Evolutionary conservation across 2,113 vertebrate genomes (phyloP).

Genomic region (Maccullochella peelii): DNA sequence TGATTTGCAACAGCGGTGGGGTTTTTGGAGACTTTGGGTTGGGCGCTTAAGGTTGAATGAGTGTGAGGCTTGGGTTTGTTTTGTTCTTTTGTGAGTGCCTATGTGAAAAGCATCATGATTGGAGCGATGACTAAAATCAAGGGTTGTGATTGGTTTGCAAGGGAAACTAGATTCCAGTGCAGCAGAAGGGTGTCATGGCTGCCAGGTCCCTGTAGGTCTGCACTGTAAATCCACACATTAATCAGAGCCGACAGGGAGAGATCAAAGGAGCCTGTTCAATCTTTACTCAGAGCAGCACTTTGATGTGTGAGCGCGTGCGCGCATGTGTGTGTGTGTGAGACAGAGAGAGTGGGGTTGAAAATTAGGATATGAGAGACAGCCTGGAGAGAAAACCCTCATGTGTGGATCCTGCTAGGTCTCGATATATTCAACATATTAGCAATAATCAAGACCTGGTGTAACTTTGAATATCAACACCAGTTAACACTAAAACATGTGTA

Average conservation of each 20-base stretch:
- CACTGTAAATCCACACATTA: constrained; percentile 90
- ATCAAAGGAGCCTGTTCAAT: constrained; percentile 89
- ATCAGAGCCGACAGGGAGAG: constrained; percentile 86
- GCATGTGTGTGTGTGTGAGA: constrained; percentile 42
- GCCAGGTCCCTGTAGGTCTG: constrained; percentile 86
- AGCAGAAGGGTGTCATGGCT: constrained; percentile 85
- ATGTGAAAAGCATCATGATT: constrained; percentile 64
- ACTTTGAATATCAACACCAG: constrained; percentile 22
- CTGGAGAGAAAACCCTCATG: constrained; percentile 41
- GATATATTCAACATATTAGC: constrained; percentile 9
- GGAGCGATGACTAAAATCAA: constrained; percentile 71
- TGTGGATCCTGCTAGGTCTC: constrained; percentile 37
- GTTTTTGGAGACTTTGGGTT: constrained; percentile 38
- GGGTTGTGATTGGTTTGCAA: constrained; percentile 72
- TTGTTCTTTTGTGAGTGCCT: constrained; percentile 37
- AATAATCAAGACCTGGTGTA: constrained; percentile 36
- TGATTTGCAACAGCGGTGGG: constrained; percentile 29
- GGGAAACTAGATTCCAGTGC: constrained; percentile 82
- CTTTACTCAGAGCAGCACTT: constrained; percentile 87
- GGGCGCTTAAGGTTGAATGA: constrained; percentile 34
- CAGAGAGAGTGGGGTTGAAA: constrained; percentile 41
- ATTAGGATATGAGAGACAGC: constrained; percentile 59
- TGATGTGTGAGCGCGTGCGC: constrained; percentile 83
- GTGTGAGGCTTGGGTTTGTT: constrained; percentile 37
- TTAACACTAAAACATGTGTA: constrained; percentile 1